Conservation (phyloP, 2,888 invertebrate genomes). For the Habroteleia sp. region DNA sequence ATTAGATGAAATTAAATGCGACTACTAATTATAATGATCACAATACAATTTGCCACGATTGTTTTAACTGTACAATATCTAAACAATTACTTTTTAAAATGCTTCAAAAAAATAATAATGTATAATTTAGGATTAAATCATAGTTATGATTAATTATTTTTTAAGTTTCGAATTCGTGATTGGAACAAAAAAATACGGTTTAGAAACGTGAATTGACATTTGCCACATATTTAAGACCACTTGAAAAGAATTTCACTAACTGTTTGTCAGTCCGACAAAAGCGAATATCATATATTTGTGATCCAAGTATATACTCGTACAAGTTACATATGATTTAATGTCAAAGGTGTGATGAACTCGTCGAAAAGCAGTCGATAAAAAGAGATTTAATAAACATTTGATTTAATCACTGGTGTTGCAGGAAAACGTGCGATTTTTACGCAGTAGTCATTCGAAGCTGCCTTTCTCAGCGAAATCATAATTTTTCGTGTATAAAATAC, state of each 20-base stretch:
- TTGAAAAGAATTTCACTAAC: constrained; percentile 3
- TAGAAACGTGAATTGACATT: too few species aligned
- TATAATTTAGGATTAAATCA: too few species aligned
- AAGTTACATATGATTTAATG: constrained; percentile 5
- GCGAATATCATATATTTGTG: constrained; percentile 25
- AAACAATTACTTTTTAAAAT: too few species aligned
- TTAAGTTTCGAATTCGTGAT: too few species aligned
- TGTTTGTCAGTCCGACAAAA: constrained; percentile 13
- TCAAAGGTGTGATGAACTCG: constrained; percentile 15
- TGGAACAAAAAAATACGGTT: too few species aligned
- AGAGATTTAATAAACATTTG: constrained; percentile 1
- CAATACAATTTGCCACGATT: too few species aligned
- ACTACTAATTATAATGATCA: too few species aligned
- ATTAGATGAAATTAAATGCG: too few species aligned
- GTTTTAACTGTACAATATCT: too few species aligned
- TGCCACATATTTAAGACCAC: constrained; percentile 1
- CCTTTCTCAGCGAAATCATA: constrained; percentile 51
- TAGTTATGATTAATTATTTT: too few species aligned
- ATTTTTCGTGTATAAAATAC: constrained; percentile 68
- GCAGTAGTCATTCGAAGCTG: constrained; percentile 59
- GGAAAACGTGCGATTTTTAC: constrained; percentile 34
- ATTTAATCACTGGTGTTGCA: constrained; percentile 27
- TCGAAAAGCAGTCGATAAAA: not conserved
- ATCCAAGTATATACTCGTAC: constrained; percentile 1
- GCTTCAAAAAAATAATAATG: too few species aligned